Conservation (phyloP, 1,140 invertebrate genomes). For the Lordiphosa stackelbergi region DNA sequence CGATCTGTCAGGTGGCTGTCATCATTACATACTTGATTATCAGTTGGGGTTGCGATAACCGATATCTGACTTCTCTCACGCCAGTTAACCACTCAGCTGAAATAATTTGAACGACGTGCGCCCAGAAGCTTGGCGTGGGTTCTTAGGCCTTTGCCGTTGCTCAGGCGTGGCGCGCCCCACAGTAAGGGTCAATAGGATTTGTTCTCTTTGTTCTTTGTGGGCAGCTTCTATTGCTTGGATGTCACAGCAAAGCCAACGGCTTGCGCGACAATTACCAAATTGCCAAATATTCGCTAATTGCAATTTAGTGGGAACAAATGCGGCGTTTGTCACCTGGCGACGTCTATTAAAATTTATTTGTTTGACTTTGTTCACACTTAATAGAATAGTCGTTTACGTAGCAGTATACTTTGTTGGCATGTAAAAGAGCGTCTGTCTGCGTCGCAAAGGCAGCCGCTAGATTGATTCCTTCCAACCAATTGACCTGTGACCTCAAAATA, state of each 20-base stretch:
- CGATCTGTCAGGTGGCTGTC: not conserved
- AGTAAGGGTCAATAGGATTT: slow-evolving; percentile 1
- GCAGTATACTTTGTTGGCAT: not conserved
- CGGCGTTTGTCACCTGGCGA: slow-evolving; percentile 55
- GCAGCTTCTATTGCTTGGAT: not conserved
- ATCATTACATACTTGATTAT: slow-evolving; percentile 14
- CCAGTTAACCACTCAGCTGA: slow-evolving; percentile 7
- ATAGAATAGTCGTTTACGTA: slow-evolving; percentile 11
- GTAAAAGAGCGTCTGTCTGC: not conserved
- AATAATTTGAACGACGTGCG: not conserved
- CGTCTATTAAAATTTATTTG: slow-evolving; percentile 63
- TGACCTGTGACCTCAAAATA: not conserved
- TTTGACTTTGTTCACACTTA: slow-evolving; percentile 46
- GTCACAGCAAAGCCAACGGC: not conserved
- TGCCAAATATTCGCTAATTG: slow-evolving; percentile 55
- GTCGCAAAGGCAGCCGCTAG: not conserved
- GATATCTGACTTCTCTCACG: slow-evolving; percentile 4
- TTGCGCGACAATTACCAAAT: slow-evolving; percentile 38
- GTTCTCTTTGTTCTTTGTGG: not conserved
- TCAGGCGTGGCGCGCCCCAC: not conserved
- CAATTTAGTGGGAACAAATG: slow-evolving; percentile 58
- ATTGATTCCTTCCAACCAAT: not conserved
- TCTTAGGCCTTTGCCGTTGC: slow-evolving; percentile 4
- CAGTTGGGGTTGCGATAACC: slow-evolving; percentile 11
- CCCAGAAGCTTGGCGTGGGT: too few relatives aligned